Evolutionary conservation across 2,797 vertebrate species (phyloP), one percentile per base, ranked within the genome.

Genomic region (Microctenopoma stevenorrisi): DNA sequence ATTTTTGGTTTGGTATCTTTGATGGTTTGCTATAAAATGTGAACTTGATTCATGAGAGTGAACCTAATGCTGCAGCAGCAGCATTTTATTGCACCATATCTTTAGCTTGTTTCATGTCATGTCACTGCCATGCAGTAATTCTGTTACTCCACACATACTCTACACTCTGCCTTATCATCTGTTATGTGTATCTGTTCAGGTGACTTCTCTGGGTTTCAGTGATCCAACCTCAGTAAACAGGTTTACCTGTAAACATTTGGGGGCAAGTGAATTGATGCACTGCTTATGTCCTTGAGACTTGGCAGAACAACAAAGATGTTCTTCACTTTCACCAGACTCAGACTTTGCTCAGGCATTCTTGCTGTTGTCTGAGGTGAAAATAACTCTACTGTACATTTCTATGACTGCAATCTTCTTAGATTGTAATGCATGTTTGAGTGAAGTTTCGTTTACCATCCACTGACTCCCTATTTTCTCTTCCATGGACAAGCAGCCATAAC

Each of bases 401-500:
- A 22, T 12, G 14, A n/a, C 43, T 4, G n/a, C 53, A 33, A 10
- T 43, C 46, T 63, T 65, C 22, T 49, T 33, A 33, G 3, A 74
- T 63, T 11, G 9, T 12, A 15, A 4, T 55, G 65, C 64, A 49
- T 64, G 62, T 77, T 53, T 81, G 79, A 84, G 49, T 74, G 79
- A 81, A 78, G 78, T 74, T 71, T 84, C 50, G 59, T 77, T 88
- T 83, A 69, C 76, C 56, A 76, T 81, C 64, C 48, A 9, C 57
- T 78, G 84, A 83, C 73, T 51, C 30, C 70, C 64, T 40, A 18
- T 52, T 71, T 64, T 64, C 57, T 43, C 33, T 14, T 69, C 61
- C 3, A 28, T 16, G 51, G 47, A 74, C 64, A 38, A 58, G 59
- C 64, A 74, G 46, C 82, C 78, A 3, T 82, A 83, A 85, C 40